These are phyloP conservation scores for Crocuta crocuta DNA, from an alignment of 2,113 vertebrate genomes.

Conservation along the genomic window DNA sequence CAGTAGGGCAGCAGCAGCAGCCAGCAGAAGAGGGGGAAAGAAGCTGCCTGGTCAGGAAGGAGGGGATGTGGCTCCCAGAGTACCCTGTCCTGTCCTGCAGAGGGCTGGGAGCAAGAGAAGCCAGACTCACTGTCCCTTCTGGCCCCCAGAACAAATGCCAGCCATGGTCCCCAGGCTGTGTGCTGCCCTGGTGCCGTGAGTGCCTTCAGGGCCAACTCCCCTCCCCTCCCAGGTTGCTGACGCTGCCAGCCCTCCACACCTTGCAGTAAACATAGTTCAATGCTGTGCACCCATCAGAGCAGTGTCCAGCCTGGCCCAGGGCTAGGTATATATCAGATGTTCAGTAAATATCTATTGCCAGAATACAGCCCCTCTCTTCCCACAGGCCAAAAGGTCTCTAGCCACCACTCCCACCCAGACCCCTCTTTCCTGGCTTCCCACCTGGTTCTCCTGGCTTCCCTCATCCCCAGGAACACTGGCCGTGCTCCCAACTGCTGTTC, in stretches of 20 bases:
- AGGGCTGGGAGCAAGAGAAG: background rate
- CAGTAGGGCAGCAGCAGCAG: background rate
- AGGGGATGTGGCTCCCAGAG: background rate
- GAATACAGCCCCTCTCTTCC: background rate
- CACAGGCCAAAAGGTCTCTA: background rate
- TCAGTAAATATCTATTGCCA: background rate
- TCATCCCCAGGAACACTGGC: background rate
- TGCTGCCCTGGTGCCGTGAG: background rate
- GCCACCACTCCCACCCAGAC: background rate
- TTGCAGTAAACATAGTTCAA: background rate
- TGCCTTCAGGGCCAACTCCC: background rate
- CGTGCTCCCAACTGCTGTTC: background rate
- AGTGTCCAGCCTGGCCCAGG: background rate
- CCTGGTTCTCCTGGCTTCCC: background rate
- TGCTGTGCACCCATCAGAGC: background rate
- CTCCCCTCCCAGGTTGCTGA: background rate
- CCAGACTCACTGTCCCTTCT: background rate
- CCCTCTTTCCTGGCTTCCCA: background rate
- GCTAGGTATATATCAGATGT: background rate
- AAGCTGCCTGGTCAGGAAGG: background rate
- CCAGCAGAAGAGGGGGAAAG: background rate
- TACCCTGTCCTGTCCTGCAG: background rate
- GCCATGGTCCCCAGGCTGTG: background rate
- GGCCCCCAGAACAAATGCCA: background rate
- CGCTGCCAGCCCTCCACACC: background rate